Base-by-base conservation (phyloP, 1,140 invertebrate species). In the Bombyx mori region DNA sequence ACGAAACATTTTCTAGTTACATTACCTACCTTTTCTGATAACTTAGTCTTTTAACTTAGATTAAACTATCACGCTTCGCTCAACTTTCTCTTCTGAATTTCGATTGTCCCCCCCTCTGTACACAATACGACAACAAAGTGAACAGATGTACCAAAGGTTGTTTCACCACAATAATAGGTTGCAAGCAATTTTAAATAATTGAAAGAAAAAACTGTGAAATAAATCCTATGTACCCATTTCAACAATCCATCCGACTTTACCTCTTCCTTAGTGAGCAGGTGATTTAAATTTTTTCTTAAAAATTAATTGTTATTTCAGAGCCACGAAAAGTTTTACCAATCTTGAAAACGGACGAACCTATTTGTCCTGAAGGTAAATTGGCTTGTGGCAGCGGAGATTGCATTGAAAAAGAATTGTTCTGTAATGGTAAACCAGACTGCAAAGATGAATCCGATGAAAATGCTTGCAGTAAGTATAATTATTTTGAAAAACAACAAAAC, bases 371-470 rank as follows among this genome's bases (percentile, higher is more conserved):
- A 71, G 94, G 94, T 45, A 95, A 97, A 90, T 84, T 97, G 35
- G 94, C 95, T 48, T 97, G 96, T 77, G 96, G 95, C 58, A 95
- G 94, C 83, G 94, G 94, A 63, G 95, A 97, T 69, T 97, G 96
- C 86, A 91, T 97, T 42, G 94, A 96, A 62, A 96, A 95, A 86
- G 93, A 95, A 73, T 89, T 97, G 43, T 97, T 97, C 90, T 99
- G 97, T 88, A 96, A 98, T 79, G 95, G 95, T 76, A 95, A 95
- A 88, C 88, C 92, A 43, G 96, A 98, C 73, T 99, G 97, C 88
- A 94, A 94, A 71, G 97, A 98, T 84, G 94, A 96, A 73, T 98
- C 96, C 46, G 97, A 98, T 79, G 97, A 98, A 90, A 96, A 96
- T 74, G 95, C 96, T 65, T 98, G 97, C 91, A 93, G 96, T 97